Base-by-base conservation (phyloP, 1,140 invertebrate genomes). In the Lepeophtheirus salmonis region DNA sequence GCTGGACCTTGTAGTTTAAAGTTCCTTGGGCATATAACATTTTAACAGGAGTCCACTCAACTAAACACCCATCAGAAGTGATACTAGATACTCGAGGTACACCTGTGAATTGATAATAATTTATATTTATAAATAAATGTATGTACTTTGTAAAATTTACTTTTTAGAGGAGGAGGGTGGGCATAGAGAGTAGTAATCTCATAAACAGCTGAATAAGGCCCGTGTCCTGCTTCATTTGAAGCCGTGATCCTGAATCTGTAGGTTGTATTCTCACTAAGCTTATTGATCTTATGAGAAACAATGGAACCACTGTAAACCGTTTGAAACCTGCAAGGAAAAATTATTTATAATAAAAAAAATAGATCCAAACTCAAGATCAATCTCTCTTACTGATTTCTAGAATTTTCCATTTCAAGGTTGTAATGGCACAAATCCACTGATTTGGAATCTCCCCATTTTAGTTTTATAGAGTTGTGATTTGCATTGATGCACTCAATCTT, bases 241-340 rank as follows among this genome's bases (percentile, higher is more conserved):
- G 86, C 86, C 65, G 78, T 82, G 66, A 91, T 85, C 58, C 84
- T 76, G 72, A 90, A 89, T 66, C 76, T 77, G 70, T 90, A 90
- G 17, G 72, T 71, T 1, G 79, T 22, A 23, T 61, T 61, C 50
- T 61, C 59, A 13, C 2, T 18, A 2, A 61, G 50, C 51, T 61
- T 61, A 48, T n/a, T 55, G 20, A 56, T 17, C 50, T 61, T 61
- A 23, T 56, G 25, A 16, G 59, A 61, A 13, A 56, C 17, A 16
- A 18, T 22, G 3, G 50, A n/a, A n/a, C 59, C 59, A n/a, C 17
- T 56, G 51, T 61, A 61, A 18, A 61, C 17, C 2, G 21, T n/a
- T 14, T 61, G 50, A 16, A 54, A 61, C 25, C 21, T n/a, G n/a
- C n/a, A n/a, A n/a, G n/a, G n/a, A n/a, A n/a, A n/a, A n/a, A n/a